Base-by-base conservation (phyloP, 2,888 invertebrate species). In the Synanthedon vespiformis region DNA sequence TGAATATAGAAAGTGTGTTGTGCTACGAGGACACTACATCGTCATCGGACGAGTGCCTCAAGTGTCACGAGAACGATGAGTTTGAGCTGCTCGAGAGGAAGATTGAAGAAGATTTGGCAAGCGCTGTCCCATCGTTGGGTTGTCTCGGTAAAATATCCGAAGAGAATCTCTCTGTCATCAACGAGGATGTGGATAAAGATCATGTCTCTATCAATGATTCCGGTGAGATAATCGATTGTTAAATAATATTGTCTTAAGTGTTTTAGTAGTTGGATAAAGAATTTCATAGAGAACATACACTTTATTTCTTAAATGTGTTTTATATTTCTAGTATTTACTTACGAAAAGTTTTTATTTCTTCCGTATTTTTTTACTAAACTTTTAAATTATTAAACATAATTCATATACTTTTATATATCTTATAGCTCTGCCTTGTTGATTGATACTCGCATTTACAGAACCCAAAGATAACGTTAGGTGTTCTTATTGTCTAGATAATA, bases 11-110 rank as follows among this genome's bases (percentile, higher is more conserved):
- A 51, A 81, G 74, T 55, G 79, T 77, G 2, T 65, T 84, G 67
- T 62, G 76, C 54, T 86, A 86, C 62, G 83, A 85, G 53, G 86
- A 87, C 54, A 86, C 86, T 0, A 86, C 86, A 1, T 84, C 85
- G 1, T 87, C 86, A 1, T 85, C 85, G 1, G 86, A 87, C 40
- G 86, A 87, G 55, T 82, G 83, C 56, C 56, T 81, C 51, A 77
- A 72, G 55, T 78, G 80, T 55, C 74, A 72, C 50, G 81, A 83
- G 0, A 65, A 59, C 53, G 85, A 85, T 51, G 86, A 86, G 51
- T 87, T 87, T 53, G 86, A 86, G 53, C 54, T 67, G 3, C 58
- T 86, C 0, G 86, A 87, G 61, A 61, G 70, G 51, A 74, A 77
- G 58, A 85, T 87, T 4, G 86, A 86, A 52, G 74, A 76, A 50